Base-by-base conservation (phyloP, 2,113 vertebrate genomes). In the Rhinolophus ferrumequinum region DNA sequence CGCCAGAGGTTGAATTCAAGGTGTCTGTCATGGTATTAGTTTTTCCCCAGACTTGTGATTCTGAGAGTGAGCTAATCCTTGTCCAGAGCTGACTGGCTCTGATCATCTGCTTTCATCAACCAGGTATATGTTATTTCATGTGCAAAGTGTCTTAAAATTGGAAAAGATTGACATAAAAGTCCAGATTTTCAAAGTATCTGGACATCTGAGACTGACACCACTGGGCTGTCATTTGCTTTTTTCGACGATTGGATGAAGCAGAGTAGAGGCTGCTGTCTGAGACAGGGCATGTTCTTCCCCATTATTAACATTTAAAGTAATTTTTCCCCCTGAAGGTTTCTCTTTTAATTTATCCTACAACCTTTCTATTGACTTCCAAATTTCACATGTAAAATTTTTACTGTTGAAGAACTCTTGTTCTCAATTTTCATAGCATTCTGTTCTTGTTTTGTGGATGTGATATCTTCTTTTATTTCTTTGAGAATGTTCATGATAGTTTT, bases 81-180 rank as follows among this genome's bases (percentile, higher is more conserved):
- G 28, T 77, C 15, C 93, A 33, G 26, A 28, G 50, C 15, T 41
- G 15, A 62, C 5, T 35, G 41, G 15, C 52, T 90, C n/a, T 93
- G 76, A 86, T 69, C 21, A 76, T 75, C 64, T 14, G 87, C 22
- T 77, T 24, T 52, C 38, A 13, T 11, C 56, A 96, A 16, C 24
- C 58, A 35, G n/a, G 41, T 41, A 38, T 54, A 66, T 86, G 67
- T 88, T 89, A 35, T 86, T 82, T 76, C 16, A 69, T 58, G 15
- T 38, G 19, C 22, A 84, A 79, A 94, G 16, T 94, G 11, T 62
- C 58, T 89, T 76, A 86, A 72, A 41, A 56, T 81, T 82, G 70
- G 30, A 52, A 76, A 94, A 91, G 41, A 58, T 30, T 75, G 33
- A 89, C 47, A 41, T 77, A 70, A 95, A 69, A 93, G 58, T 85